Evolutionary conservation across 2,113 vertebrate genomes (phyloP).

Genomic region (Setophaga petechia): DNA sequence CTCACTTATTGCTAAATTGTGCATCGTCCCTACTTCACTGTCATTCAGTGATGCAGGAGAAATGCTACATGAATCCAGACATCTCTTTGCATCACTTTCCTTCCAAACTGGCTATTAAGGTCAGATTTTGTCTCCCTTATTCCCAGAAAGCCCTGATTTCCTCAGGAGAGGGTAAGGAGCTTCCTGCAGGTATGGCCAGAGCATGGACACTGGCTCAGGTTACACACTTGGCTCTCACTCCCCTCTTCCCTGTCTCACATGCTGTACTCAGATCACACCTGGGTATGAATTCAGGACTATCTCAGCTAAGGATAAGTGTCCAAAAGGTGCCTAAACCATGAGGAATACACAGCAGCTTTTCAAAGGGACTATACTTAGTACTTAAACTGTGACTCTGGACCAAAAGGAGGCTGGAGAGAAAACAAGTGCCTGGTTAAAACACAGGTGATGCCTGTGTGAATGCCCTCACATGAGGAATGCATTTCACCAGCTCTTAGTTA

Average conservation of each 20-base stretch:
- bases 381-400: neutral
- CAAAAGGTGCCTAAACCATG: neutral
- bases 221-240: neutral
- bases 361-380: neutral
- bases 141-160: neutral
- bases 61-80: neutral
- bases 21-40: neutral
- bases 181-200: neutral
- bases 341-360: neutral
- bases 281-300: neutral
- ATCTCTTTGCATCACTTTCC: neutral
- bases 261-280: neutral
- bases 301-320: neutral
- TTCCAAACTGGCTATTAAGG: neutral
- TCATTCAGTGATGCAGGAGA: neutral
- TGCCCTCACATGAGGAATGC: neutral
- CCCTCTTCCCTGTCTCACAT: neutral
- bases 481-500: neutral
- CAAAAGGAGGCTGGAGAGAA: neutral
- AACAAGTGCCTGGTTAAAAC: neutral
- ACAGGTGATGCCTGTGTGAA: neutral
- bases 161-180: neutral
- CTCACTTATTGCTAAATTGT: neutral
- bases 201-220: neutral
- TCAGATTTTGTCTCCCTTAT: neutral